Base-by-base conservation (phyloP, 2,888 invertebrate genomes). In the Platycheirus rosarum region DNA sequence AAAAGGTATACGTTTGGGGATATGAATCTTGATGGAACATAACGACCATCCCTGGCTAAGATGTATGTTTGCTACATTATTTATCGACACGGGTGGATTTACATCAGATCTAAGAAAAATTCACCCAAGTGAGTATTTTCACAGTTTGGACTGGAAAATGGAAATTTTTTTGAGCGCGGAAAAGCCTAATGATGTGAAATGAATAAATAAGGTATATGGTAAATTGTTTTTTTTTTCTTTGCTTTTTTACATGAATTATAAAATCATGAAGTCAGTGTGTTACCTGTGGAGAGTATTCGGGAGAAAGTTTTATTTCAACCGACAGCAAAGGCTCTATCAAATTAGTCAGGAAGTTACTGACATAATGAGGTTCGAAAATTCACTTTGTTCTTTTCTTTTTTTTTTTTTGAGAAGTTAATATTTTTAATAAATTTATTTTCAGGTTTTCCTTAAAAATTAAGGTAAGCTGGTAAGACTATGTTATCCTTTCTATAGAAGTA, bases 1-100 rank as follows among this genome's bases (percentile, higher is more conserved):
- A 26, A 9, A 23, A 40, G 20, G 40, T 46, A 53, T 32, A 14
- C 14, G 29, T 20, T 1, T 11, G n/a, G 23, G 62, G 60, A 60
- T 60, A 60, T 53, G 55, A 37, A 53, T 62, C 68, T 51, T 69
- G 35, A 60, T 13, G 76, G 66, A 76, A 35, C n/a, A 68, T 23
- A 7, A 53, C 29, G n/a, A n/a, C n/a, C n/a, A n/a, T n/a, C n/a
- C n/a, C n/a, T n/a, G 16, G 66, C 55, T 13, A 63, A 63, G 71
- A 68, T 71, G 75, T 71, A 80, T 53, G 70, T 46, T 73, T 76
- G 62, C 55, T 77, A 49, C 76, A 82, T 82, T 82, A 82, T 82
- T 82, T 76, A 82, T 82, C 68, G 82, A 53, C 57, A 63, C 68
- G 57, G 62, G 68, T 76, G 68, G 82, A 77, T 77, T 82, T 73